A percentile compares a stretch with the other conserved stretches of the same genome.
Conservation (phyloP, 1,140 invertebrate species). For the Caenorhabditis latens region DNA sequence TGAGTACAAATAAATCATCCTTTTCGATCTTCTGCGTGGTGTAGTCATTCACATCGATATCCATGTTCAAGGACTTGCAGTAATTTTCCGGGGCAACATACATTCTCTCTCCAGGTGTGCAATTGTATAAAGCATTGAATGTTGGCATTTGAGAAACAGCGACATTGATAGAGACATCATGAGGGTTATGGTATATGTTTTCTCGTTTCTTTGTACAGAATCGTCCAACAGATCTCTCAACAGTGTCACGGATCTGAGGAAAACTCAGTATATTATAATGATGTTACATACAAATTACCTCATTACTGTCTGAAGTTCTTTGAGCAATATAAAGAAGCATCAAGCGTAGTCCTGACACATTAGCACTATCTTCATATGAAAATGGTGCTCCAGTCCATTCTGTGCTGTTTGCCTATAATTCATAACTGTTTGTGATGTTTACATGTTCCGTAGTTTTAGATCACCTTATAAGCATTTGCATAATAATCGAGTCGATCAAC, state of each 20-base stretch:
- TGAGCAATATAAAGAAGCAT: conserved; percentile 29
- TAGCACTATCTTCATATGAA: conserved; percentile 33
- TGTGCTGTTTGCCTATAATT: not conserved
- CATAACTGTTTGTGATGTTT: not conserved
- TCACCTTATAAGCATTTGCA: conserved; percentile 24
- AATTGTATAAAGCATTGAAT: conserved; percentile 30
- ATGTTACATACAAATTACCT: not conserved
- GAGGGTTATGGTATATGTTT: not conserved
- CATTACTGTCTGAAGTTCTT: not conserved
- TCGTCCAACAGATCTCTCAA: not conserved
- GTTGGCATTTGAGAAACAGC: conserved; percentile 35
- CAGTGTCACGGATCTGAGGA: not conserved
- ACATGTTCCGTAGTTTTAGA: not conserved
- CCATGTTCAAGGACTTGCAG: conserved; percentile 36
- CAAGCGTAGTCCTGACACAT: conserved; percentile 7
- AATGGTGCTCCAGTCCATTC: not conserved
- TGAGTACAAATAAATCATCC: conserved; percentile 22
- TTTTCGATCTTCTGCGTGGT: conserved; percentile 8
- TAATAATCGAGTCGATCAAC: not conserved
- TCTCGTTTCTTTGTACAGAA: conserved; percentile 15
- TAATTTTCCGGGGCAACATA: conserved; percentile 12
- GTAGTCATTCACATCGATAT: conserved; percentile 7
- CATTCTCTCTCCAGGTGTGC: not conserved
- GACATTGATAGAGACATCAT: conserved; percentile 15
- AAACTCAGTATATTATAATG: not conserved